Evolutionary conservation across 2,113 vertebrate species (phyloP).

Genomic region (Mormyrus iriodes): DNA sequence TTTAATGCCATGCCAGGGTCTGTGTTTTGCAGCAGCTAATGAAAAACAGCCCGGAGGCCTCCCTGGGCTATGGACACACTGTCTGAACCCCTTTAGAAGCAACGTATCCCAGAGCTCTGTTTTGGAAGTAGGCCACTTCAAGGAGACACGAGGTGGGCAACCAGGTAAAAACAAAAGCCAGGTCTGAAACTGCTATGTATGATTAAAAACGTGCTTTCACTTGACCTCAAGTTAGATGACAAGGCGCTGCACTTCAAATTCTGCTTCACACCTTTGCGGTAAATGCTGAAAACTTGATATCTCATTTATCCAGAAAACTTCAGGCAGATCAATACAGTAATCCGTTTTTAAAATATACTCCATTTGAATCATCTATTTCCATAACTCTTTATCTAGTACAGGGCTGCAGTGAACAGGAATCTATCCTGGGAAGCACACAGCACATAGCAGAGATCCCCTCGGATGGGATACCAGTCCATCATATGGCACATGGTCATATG

Average conservation of each 20-base stretch:
- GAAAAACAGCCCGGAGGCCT: constrained; percentile 29
- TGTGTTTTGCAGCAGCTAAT: constrained; percentile 21
- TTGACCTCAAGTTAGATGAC: neutral
- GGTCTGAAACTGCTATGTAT: constrained; percentile 5
- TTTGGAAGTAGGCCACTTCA: constrained; percentile 46
- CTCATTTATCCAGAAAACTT: neutral
- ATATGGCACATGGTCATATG: neutral
- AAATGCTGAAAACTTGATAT: neutral
- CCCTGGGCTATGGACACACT: constrained; percentile 48
- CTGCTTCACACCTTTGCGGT: neutral
- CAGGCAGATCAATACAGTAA: neutral
- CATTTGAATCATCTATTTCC: neutral
- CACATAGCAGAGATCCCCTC: neutral
- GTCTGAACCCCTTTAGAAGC: constrained; percentile 20
- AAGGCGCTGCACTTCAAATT: neutral
- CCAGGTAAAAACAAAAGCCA: neutral
- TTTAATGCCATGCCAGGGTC: constrained; percentile 18
- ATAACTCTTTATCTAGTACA: neutral
- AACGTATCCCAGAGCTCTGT: constrained; percentile 54
- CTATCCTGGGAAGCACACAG: neutral
- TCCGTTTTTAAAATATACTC: neutral
- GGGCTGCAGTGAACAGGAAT: neutral
- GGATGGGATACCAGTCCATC: neutral
- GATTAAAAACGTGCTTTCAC: neutral
- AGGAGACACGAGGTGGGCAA: constrained; percentile 12